Evolutionary conservation across 2,113 vertebrate species (phyloP).

Genomic region (Aegithalos caudatus): DNA sequence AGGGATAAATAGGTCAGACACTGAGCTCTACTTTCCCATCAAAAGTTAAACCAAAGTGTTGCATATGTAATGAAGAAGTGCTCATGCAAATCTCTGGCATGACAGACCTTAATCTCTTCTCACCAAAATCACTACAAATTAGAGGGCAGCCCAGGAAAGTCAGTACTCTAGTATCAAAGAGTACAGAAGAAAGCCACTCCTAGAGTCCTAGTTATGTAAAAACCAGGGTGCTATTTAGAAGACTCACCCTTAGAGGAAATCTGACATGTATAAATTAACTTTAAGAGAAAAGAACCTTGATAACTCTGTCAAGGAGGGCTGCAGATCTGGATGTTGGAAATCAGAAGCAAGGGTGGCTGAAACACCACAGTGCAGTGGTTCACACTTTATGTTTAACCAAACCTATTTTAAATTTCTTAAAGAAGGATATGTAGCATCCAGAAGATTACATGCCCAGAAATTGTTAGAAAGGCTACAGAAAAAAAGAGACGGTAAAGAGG

Average conservation of each 20-base stretch:
- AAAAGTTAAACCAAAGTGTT: background rate
- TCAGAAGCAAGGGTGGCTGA: conserved; percentile 30
- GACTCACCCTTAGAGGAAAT: conserved; percentile 26
- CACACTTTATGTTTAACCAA: conserved; percentile 58
- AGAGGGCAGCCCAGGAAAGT: background rate
- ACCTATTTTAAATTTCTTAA: conserved; percentile 52
- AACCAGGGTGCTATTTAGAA: conserved; percentile 29
- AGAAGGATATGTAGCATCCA: conserved; percentile 7
- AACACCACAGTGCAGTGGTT: background rate
- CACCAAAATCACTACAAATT: background rate
- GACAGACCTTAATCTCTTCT: conserved; percentile 8
- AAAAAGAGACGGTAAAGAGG: conserved; percentile 35
- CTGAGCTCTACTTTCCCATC: background rate
- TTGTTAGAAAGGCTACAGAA: conserved; percentile 6
- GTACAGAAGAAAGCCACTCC: background rate
- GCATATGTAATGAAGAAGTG: background rate
- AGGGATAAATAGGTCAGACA: background rate
- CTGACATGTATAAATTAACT: conserved; percentile 48
- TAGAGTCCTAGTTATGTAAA: conserved; percentile 1
- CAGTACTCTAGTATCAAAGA: background rate
- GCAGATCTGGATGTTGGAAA: conserved; percentile 55
- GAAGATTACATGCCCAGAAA: conserved; percentile 44
- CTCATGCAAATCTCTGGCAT: background rate
- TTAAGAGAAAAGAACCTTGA: conserved; percentile 24
- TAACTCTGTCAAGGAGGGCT: conserved; percentile 30